Evolutionary conservation across 2,888 invertebrate species (phyloP), one percentile per base, ranked within the genome.

Genomic region (Calliopum simillimum): DNA sequence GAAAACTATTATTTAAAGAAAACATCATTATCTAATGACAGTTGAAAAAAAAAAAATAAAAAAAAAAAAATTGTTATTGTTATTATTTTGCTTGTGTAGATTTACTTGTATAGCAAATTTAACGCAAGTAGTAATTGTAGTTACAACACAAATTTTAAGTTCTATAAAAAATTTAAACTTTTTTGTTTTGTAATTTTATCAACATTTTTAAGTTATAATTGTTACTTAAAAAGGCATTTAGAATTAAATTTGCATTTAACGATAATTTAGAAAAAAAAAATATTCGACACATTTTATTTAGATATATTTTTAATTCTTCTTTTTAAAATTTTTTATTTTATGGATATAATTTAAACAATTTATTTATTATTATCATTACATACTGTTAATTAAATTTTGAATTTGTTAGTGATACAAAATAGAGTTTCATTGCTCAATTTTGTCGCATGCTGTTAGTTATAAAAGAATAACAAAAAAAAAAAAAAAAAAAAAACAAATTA

Each of bases 71-170:
- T 62, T 65, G 25, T 78, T 78, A 72, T 71, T 79, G 74, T 79
- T 82, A 74, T 82, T 72, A 71, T 81, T 82, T 78, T 84, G 84
- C 84, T 83, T 84, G 84, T 80, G 83, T 84, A 84, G 83, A 79
- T 77, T 78, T 79, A 78, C 76, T 80, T 82, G 78, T 81, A 78
- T 75, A 78, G 77, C 77, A 78, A 78, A 78, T 75, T 79, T 77
- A 77, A 78, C 75, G 77, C 78, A 80, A 81, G 79, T 78, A 76
- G 82, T 77, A 77, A 73, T 73, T 75, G 81, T 82, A 82, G 79
- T 79, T 78, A 73, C 72, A 76, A 73, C 33, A 68, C 53, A 19
- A 64, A n/a, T 43, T 41, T 51, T 5, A 46, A 43, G 41, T 49
- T 44, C n/a, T 6, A 33, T 33, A 33, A 33, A 5, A 33, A 33